phyloP scores from a whole-genome alignment of 2,113 vertebrate genomes.

The Stegostoma tigrinum region DNA sequence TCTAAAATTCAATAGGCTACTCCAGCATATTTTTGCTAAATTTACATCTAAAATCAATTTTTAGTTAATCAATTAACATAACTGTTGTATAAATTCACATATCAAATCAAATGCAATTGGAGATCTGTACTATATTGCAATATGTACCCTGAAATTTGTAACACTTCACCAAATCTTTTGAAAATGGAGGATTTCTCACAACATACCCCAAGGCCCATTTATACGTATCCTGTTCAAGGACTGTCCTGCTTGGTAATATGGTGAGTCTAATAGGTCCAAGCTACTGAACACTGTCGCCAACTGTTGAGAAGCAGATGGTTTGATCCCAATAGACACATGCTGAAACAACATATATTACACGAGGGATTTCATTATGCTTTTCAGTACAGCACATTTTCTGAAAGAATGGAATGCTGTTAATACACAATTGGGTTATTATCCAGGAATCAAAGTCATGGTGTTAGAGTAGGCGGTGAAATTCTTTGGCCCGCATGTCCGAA shows the following conservation, averaged over 20 bases:
- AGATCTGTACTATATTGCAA: not conserved
- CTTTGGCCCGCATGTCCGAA: constrained; percentile 1
- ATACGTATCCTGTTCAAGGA: not conserved
- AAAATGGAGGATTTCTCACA: constrained; percentile 19
- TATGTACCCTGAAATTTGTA: not conserved
- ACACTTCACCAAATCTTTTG: constrained; percentile 20
- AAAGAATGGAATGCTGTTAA: constrained; percentile 32
- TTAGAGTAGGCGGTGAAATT: constrained; percentile 30
- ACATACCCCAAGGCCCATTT: not conserved
- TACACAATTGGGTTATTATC: constrained; percentile 35
- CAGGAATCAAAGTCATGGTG: not conserved
- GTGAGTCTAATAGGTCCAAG: constrained; percentile 1
- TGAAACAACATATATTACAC: constrained; percentile 33
- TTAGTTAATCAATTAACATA: not conserved
- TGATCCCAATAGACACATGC: constrained; percentile 28
- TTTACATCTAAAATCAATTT: not conserved
- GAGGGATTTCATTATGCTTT: constrained; percentile 23
- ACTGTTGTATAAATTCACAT: not conserved
- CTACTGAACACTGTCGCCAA: constrained; percentile 15
- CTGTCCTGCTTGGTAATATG: constrained; percentile 15
- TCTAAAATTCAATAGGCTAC: not conserved
- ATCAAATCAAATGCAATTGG: not conserved
- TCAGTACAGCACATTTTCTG: constrained; percentile 19
- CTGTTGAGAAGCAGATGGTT: constrained; percentile 37
- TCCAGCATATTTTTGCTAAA: not conserved